Base-by-base conservation (phyloP, 2,888 invertebrate species). In the Agapostemon virescens region DNA sequence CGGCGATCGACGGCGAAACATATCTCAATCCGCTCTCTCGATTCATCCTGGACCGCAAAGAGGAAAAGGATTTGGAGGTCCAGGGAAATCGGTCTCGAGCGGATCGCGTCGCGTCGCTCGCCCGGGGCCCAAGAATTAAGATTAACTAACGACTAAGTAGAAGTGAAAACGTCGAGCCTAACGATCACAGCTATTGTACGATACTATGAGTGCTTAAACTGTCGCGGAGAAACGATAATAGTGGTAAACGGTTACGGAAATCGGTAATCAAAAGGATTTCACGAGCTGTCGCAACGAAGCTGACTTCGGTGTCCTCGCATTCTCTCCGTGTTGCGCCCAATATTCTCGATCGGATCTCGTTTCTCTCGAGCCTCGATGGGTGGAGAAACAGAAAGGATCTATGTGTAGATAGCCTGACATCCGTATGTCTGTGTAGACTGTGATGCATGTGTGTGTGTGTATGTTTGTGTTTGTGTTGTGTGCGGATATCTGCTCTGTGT, bases 101-200 rank as follows among this genome's bases (percentile, higher is more conserved):
- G 38, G 63, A 68, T 45, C 68, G 64, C 63, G 74, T 26, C 61
- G 64, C 70, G 68, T 79, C 73, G 64, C 61, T 58, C 64, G 71
- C 23, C 23, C 33, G 63, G 26, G n/a, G n/a, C 38, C 58, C 23
- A 17, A 77, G 74, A 84, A 79, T 86, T 83, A 85, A 84, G 75
- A 77, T 87, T 83, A 77, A 74, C 76, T 85, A 85, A 80, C 84
- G 64, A 82, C 82, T 87, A 89, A 72, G 77, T 87, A 87, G 85
- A 88, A 81, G 84, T 88, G 86, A 88, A 86, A 89, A 89, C 84
- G 83, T 88, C 84, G 81, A 88, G 78, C 77, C 84, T 90, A 90
- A 90, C 89, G 89, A 92, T 92, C 92, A 92, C 92, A 92, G 92
- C 91, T 92, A 92, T 90, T 90, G 88, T 90, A 90, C 87, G 88